Percentiles rank a stretch among this genome's conserved stretches.
These are phyloP conservation scores for Melanophora roralis DNA, from an alignment of 2,888 invertebrate species.

Conservation along the genomic window DNA sequence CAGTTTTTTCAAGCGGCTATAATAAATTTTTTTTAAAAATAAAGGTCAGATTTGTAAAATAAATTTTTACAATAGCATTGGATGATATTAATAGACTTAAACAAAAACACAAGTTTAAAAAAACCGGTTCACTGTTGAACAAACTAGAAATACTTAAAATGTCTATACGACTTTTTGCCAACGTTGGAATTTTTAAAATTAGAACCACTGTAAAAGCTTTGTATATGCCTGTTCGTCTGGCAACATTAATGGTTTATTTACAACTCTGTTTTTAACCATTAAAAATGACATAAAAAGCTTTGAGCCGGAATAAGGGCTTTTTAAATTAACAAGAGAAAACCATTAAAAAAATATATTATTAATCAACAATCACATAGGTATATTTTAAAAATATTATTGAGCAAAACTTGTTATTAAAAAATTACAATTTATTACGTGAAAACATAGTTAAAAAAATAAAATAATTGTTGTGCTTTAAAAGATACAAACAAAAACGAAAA, in stretches of 20 bases:
- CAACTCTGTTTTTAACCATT: constrained; percentile 14
- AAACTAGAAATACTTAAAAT: no score
- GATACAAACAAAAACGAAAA: not conserved
- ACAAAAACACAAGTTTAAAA: no score
- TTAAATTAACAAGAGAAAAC: not conserved
- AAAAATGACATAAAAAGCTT: constrained; percentile 24
- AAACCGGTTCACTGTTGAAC: no score
- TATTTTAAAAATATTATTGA: not conserved
- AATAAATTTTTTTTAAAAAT: no score
- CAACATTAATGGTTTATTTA: not conserved
- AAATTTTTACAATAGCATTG: no score
- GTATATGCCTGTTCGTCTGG: not conserved
- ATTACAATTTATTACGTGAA: no score
- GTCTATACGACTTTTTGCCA: no score
- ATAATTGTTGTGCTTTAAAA: not conserved
- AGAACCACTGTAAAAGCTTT: not conserved
- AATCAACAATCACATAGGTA: not conserved
- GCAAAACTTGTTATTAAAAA: not conserved
- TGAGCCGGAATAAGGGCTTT: constrained; percentile 37
- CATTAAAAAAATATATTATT: not conserved
- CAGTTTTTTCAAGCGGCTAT: no score
- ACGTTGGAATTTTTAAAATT: no score
- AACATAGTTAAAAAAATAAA: not conserved
- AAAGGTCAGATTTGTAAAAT: no score
- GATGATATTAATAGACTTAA: no score